Percentiles rank a stretch among this genome's conserved stretches.
Conservation (phyloP, 1,140 invertebrate genomes). For the Fopius arisanus region DNA sequence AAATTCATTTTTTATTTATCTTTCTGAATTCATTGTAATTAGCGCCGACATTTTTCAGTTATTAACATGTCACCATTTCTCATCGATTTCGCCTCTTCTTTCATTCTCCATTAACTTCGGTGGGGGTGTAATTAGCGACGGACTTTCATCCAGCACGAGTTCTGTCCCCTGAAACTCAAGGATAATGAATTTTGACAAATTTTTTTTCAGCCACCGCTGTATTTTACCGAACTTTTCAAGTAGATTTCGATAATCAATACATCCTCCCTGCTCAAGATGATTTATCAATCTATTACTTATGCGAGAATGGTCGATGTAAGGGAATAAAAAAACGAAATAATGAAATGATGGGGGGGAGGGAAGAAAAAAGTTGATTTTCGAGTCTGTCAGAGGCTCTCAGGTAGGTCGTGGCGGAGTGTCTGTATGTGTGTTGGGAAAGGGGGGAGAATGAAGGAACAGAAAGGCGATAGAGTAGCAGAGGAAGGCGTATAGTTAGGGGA, state of each 20-base stretch:
- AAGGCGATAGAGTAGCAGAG: constrained; percentile 38
- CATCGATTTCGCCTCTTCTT: too few relatives aligned
- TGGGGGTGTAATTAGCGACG: too few relatives aligned
- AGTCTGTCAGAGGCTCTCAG: constrained; percentile 16
- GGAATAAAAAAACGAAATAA: constrained; percentile 8
- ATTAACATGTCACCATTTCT: too few relatives aligned
- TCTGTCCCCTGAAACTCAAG: not conserved
- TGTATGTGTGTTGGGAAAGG: not conserved
- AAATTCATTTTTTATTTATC: too few relatives aligned
- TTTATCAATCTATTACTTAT: constrained; percentile 15
- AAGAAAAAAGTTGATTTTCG: constrained; percentile 25
- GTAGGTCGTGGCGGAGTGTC: not conserved
- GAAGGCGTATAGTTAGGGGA: constrained; percentile 25
- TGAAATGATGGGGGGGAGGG: not conserved
- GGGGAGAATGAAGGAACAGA: not conserved
- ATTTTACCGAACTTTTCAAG: not conserved
- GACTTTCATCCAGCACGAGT: too few relatives aligned
- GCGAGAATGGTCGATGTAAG: not conserved
- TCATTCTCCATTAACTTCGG: too few relatives aligned
- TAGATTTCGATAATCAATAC: not conserved
- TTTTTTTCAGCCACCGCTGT: not conserved
- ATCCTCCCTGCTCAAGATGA: not conserved
- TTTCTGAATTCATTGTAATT: too few relatives aligned
- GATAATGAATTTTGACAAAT: not conserved
- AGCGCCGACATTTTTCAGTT: too few relatives aligned